These are phyloP conservation scores for Diplosoma virens DNA, from an alignment of 23 tunicate species.

Conservation along the genomic window DNA sequence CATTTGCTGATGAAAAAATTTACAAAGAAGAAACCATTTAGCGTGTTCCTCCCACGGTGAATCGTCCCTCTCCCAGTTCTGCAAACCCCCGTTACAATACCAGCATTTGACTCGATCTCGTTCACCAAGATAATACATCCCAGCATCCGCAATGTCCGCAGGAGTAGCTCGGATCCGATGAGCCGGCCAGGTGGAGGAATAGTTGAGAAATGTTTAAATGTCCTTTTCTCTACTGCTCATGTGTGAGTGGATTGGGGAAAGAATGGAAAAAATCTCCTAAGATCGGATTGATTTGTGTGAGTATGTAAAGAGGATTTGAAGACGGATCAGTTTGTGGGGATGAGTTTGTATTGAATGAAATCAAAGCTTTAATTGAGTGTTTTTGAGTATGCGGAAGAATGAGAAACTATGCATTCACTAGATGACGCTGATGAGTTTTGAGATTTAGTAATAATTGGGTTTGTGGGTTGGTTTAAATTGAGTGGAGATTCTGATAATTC, in stretches of 20 bases:
- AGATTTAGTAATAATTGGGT: not conserved
- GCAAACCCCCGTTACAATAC: no score
- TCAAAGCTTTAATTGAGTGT: not conserved
- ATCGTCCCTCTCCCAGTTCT: no score
- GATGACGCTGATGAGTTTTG: not conserved
- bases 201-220: not conserved
- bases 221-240: not conserved
- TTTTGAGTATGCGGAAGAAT: not conserved
- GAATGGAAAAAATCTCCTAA: not conserved
- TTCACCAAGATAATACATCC: no score
- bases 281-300: not conserved
- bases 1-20: slow-evolving; percentile 3
- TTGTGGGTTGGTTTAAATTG: not conserved
- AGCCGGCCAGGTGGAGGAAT: not conserved
- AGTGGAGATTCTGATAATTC: no score
- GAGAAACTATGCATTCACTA: not conserved
- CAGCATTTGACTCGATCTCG: no score
- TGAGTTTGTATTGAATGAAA: no score
- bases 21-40: slow-evolving; percentile 9
- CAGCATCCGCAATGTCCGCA: no score
- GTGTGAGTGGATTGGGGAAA: slow-evolving; percentile 9
- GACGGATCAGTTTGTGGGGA: no score
- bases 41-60: no score
- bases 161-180: not conserved
- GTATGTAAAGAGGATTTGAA: no score